Evolutionary conservation across 2,888 invertebrate genomes (phyloP), one percentile per base, ranked within the genome.

Genomic region (Nymphalis c-album): DNA sequence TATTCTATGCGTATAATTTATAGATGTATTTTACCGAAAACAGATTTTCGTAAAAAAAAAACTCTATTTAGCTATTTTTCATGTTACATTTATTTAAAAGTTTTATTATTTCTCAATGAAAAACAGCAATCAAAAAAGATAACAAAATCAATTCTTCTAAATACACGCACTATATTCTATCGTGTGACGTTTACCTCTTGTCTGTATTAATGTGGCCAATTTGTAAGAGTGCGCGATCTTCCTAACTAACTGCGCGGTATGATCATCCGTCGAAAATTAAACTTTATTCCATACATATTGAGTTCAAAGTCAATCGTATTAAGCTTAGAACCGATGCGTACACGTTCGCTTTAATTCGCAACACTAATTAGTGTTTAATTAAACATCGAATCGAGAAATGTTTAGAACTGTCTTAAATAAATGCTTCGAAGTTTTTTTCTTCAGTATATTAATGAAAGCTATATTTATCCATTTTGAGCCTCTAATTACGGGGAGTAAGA

Each of bases 121-220:
- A 26, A 31, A 17, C 16, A 13, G 26, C 40, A 40, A 3, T 3
- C 8, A 40, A 40, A 10, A 40, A 0, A 40, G 2, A 1, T 40
- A 40, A 6, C 1, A 0, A 8, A 40, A 40, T 8, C 35, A 40
- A 8, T 22, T 46, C n/a, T 31, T 57, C 45, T 40, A 18, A 40
- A 55, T 31, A 17, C 8, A 10, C 68, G 79, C 85, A 80, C 79
- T 26, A 31, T 50, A 7, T 62, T 73, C 50, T 2, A 53, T 64
- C 69, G 82, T 64, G 71, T 70, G 58, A 17, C 2, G 63, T 71
- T 17, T 65, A 76, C 73, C 73, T 77, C 78, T 76, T 78, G 84
- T 79, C 83, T 85, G 78, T 90, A 90, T 89, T 87, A 91, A 91
- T 91, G 88, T 76, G 81, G 87, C 87, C 90, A 89, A 90, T 91